Evolutionary conservation across 1,140 invertebrate species (phyloP).

Genomic region (Drosophila kohkoa): DNA sequence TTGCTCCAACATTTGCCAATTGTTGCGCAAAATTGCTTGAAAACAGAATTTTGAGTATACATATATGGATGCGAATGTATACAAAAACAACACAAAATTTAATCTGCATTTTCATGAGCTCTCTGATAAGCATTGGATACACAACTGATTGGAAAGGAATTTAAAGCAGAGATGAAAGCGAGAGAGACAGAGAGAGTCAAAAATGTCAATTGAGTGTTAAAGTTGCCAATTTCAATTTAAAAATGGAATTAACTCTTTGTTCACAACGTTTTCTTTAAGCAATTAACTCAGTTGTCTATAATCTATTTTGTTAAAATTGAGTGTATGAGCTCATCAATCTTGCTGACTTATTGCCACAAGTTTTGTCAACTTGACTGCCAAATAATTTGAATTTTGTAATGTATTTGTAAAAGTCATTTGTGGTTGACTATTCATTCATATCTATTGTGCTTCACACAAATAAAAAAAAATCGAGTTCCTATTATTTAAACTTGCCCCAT

Average conservation of each 20-base stretch:
- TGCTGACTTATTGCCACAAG: not conserved
- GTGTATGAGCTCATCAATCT: not conserved
- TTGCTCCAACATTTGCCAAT: slow-evolving; percentile 49
- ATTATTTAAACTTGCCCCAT: no score
- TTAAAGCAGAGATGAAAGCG: slow-evolving; percentile 3
- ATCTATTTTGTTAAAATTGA: not conserved
- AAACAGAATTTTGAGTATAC: slow-evolving; percentile 51
- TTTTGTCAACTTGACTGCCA: no score
- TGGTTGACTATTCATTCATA: not conserved
- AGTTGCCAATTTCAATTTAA: not conserved
- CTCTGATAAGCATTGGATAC: slow-evolving; percentile 4
- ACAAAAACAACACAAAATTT: slow-evolving; percentile 38
- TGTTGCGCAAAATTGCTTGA: slow-evolving; percentile 47
- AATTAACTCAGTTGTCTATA: not conserved
- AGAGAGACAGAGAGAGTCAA: not conserved
- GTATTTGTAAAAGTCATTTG: not conserved
- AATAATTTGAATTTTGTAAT: not conserved
- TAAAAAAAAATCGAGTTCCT: no score
- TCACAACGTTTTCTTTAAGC: not conserved
- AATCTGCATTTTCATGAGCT: slow-evolving; percentile 69
- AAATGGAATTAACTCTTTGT: not conserved
- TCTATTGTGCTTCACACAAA: not conserved
- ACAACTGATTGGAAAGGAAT: slow-evolving; percentile 14
- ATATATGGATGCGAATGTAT: not conserved
- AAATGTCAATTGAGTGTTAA: slow-evolving; percentile 1